These are phyloP conservation scores for Phodopus roborovskii DNA, from an alignment of 2,113 vertebrate genomes.

Conservation along the genomic window DNA sequence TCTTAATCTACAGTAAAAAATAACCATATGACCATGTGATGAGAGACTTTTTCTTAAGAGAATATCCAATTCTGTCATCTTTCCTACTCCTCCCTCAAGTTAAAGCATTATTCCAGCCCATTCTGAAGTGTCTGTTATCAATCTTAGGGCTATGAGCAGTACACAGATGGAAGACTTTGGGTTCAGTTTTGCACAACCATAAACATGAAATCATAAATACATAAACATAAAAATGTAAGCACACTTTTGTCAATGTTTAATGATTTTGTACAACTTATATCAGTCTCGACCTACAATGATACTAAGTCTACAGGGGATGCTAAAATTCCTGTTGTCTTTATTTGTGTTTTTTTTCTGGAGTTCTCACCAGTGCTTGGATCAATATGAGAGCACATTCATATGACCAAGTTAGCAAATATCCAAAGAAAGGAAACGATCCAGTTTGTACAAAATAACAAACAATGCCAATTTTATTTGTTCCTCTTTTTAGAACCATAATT, in stretches of 20 bases:
- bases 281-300: background rate
- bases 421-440: background rate
- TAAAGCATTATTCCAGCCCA: background rate
- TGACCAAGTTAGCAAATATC: background rate
- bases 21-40: background rate
- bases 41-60: background rate
- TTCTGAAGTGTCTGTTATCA: background rate
- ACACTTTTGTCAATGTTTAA: background rate
- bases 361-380: background rate
- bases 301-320: background rate
- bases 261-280: conserved; percentile 4
- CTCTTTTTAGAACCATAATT: background rate
- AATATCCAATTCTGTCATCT: background rate
- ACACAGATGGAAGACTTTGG: no score
- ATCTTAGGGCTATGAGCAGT: background rate
- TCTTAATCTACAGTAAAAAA: background rate
- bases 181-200: background rate
- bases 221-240: no score
- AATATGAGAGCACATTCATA: background rate
- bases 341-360: background rate
- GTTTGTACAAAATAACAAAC: background rate
- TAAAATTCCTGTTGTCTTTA: background rate
- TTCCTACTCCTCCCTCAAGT: background rate
- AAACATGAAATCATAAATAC: background rate
- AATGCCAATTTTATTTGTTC: background rate